Evolutionary conservation across 2,888 invertebrate species (phyloP).

Genomic region (Lithosia quadra): DNA sequence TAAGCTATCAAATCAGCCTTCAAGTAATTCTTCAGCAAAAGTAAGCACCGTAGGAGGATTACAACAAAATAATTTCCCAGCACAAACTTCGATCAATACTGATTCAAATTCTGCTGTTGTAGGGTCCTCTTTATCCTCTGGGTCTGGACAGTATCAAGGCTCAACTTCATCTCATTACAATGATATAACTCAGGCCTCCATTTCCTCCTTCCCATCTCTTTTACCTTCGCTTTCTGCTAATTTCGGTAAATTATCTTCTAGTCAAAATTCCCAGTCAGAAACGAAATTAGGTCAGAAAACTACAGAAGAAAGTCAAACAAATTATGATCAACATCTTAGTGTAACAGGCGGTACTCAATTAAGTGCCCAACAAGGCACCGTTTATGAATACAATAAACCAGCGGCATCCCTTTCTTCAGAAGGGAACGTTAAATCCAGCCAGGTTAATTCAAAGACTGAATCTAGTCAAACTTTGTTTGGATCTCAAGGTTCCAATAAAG

Average conservation of each 20-base stretch:
- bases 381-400: slow-evolving; percentile 26
- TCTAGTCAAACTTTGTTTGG: not conserved
- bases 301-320: not conserved
- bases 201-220: slow-evolving; percentile 63
- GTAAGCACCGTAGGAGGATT: slow-evolving; percentile 10
- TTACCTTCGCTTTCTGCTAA: slow-evolving; percentile 48
- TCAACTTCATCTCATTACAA: slow-evolving; percentile 43
- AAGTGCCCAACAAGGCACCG: slow-evolving; percentile 1
- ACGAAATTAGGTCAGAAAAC: no score
- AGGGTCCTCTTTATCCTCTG: slow-evolving; percentile 18
- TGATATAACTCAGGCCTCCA: slow-evolving; percentile 43
- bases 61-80: not conserved
- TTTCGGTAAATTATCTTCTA: slow-evolving; percentile 23
- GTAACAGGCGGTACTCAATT: not conserved
- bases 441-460: not conserved
- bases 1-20: not conserved
- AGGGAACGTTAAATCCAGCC: not conserved
- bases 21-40: slow-evolving; percentile 24
- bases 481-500: not conserved
- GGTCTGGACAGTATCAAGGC: slow-evolving; percentile 32
- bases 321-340: not conserved
- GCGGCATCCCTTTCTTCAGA: not conserved
- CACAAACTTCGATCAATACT: slow-evolving; percentile 45
- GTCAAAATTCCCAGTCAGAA: no score
- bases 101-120: slow-evolving; percentile 39